Conservation (phyloP, 64 coral and sea anemone genomes). For the Montipora foliosa region DNA sequence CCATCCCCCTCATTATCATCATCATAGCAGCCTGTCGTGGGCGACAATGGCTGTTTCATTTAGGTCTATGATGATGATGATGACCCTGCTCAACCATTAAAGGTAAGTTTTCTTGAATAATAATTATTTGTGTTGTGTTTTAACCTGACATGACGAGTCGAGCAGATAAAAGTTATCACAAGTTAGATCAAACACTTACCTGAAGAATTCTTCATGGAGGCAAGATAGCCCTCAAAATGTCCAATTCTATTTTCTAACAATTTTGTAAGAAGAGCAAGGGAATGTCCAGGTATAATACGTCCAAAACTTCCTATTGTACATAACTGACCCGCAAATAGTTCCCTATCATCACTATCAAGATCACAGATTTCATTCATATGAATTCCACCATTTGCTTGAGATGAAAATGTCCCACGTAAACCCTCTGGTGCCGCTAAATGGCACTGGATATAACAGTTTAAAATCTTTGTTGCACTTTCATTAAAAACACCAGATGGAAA, state of each 20-base stretch:
- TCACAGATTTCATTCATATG: slow-evolving; percentile 94
- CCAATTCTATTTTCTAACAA: slow-evolving; percentile 73
- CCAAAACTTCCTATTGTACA: slow-evolving; percentile 86
- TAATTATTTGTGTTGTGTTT: too few species aligned
- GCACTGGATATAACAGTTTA: slow-evolving; percentile 88
- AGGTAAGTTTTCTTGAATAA: too few species aligned
- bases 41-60: too few species aligned
- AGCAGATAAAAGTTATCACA: neutral
- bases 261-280: slow-evolving; percentile 76
- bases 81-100: too few species aligned
- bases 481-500: slow-evolving; percentile 73
- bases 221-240: slow-evolving; percentile 75
- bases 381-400: slow-evolving; percentile 32
- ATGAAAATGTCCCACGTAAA: slow-evolving; percentile 62
- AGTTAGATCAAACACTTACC: slow-evolving; percentile 17
- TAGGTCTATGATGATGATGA: too few species aligned
- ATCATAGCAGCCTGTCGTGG: too few species aligned
- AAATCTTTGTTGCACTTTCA: slow-evolving; percentile 72
- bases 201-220: slow-evolving; percentile 66
- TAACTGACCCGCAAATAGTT: slow-evolving; percentile 90
- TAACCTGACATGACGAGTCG: too few species aligned
- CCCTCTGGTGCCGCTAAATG: slow-evolving; percentile 86
- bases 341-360: slow-evolving; percentile 85
- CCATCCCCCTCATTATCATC: too few species aligned
- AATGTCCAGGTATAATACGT: slow-evolving; percentile 69